A percentile compares a stretch with the other conserved stretches of the same genome.
Conservation (phyloP, 1,140 invertebrate species). For the Trachelipus rathkii region DNA sequence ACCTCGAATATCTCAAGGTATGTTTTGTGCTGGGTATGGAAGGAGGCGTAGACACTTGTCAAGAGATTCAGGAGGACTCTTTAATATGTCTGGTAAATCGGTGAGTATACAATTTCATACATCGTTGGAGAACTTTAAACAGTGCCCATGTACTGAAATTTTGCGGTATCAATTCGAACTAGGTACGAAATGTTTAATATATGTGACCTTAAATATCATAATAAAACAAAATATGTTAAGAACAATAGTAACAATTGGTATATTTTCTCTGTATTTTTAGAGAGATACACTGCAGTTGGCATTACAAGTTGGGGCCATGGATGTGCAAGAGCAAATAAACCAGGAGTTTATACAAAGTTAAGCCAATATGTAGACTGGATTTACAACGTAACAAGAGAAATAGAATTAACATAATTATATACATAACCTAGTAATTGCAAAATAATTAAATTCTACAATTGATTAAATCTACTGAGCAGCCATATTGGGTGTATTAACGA, state of each 20-base stretch:
- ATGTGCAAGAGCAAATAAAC: slow-evolving; percentile 73
- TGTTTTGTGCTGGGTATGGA: slow-evolving; percentile 85
- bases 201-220: no score
- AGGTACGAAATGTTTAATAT: no score
- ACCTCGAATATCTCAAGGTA: slow-evolving; percentile 67
- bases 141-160: background rate
- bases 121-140: background rate
- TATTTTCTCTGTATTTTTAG: background rate
- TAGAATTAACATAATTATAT: background rate
- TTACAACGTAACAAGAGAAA: slow-evolving; percentile 16
- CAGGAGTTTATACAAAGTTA: slow-evolving; percentile 79
- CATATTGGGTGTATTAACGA: no score
- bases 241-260: background rate
- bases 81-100: slow-evolving; percentile 63
- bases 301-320: slow-evolving; percentile 69
- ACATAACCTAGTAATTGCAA: no score
- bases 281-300: slow-evolving; percentile 50
- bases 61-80: slow-evolving; percentile 71
- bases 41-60: slow-evolving; percentile 79
- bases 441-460: no score
- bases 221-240: no score
- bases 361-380: slow-evolving; percentile 84
- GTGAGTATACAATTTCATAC: slow-evolving; percentile 49
- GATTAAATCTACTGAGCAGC: no score
- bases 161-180: no score